Percentiles rank a stretch among this genome's conserved stretches.
Conservation (phyloP, 2,113 vertebrate species). For the Gnathochromis pfefferi region DNA sequence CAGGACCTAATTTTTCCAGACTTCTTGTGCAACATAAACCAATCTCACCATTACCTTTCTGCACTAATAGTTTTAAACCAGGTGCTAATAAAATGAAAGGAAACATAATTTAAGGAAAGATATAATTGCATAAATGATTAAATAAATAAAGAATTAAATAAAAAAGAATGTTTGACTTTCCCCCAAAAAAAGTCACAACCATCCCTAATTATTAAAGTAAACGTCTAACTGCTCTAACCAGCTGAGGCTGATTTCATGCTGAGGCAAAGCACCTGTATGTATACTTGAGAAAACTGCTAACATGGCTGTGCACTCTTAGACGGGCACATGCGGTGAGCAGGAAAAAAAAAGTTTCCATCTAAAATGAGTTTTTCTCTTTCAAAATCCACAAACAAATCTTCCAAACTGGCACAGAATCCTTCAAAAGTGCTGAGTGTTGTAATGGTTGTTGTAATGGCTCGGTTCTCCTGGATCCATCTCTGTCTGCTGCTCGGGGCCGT, state of each 20-base stretch:
- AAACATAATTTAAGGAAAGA: neutral
- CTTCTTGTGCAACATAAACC: neutral
- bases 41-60: neutral
- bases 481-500: neutral
- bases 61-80: neutral
- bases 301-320: neutral
- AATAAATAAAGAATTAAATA: neutral
- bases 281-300: neutral
- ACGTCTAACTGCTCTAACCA: neutral
- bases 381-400: slow-evolving; percentile 8
- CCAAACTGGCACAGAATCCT: slow-evolving; percentile 14
- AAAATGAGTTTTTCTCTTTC: neutral
- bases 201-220: neutral
- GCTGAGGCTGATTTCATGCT: neutral
- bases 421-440: neutral
- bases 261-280: neutral
- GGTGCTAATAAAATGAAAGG: neutral
- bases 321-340: neutral
- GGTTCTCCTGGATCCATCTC: neutral
- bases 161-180: neutral
- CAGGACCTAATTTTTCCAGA: neutral
- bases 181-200: rapidly evolving
- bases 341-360: neutral
- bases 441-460: neutral
- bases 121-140: neutral